Evolutionary conservation across 2,888 invertebrate species (phyloP).

Genomic region (Caenorhabditis becei): DNA sequence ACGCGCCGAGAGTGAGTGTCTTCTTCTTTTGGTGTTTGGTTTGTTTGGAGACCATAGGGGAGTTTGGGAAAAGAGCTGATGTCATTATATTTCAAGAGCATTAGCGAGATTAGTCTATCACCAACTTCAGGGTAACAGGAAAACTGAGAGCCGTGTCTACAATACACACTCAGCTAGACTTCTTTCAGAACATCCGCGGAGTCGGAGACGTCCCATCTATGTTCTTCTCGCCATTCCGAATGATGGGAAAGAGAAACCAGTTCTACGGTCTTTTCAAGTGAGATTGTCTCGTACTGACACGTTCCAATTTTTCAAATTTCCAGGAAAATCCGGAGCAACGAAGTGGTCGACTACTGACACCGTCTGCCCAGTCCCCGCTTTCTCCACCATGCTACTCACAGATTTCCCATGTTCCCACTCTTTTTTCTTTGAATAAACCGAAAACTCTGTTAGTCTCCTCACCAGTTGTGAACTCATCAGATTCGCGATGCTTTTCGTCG

Average conservation of each 20-base stretch:
- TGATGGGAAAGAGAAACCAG: conserved; percentile 69
- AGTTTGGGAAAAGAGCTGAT: conserved; percentile 1
- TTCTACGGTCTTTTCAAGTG: conserved; percentile 70
- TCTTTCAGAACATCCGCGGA: conserved; percentile 58
- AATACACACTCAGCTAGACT: too few relatives aligned
- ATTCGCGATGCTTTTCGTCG: conserved; percentile 67
- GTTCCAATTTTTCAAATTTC: conserved; percentile 10
- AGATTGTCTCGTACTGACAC: conserved; percentile 24
- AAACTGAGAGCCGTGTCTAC: too few relatives aligned
- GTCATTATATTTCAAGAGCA: too few relatives aligned
- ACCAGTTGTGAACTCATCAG: conserved; percentile 75
- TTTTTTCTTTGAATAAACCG: background rate
- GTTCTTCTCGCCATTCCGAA: conserved; percentile 70
- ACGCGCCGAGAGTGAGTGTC: conserved; percentile 55
- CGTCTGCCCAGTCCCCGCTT: background rate
- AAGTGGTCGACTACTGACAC: conserved; percentile 52
- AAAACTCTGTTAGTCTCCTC: conserved; percentile 28
- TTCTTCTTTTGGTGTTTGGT: conserved; percentile 28
- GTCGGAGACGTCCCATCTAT: conserved; percentile 57
- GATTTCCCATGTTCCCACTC: background rate
- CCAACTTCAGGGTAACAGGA: too few relatives aligned
- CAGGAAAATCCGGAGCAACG: conserved; percentile 59
- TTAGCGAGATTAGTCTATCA: too few relatives aligned
- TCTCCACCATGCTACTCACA: conserved; percentile 8
- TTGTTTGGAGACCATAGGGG: conserved; percentile 9